A percentile compares a stretch with the other conserved stretches of the same genome.
phyloP scores from a whole-genome alignment of 2,888 invertebrate species.

The Caenorhabditis uteleia region DNA sequence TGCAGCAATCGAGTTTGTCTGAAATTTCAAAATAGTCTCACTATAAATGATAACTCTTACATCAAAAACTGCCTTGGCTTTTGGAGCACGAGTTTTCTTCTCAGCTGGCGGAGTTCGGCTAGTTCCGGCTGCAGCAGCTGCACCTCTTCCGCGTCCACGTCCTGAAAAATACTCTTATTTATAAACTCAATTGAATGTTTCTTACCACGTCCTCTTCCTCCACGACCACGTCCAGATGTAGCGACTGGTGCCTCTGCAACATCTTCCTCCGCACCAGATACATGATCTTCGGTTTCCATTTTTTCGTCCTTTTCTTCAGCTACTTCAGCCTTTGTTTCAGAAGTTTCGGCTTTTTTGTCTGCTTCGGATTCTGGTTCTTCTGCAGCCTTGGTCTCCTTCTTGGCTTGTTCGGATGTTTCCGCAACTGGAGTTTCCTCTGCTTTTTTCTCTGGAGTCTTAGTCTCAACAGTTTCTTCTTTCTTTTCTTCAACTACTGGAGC shows the following conservation, averaged over 20 bases:
- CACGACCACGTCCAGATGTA: slow-evolving; percentile 33
- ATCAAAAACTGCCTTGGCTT: slow-evolving; percentile 18
- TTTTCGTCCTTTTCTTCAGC: not conserved
- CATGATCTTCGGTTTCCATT: slow-evolving; percentile 1
- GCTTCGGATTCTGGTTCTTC: slow-evolving; percentile 5
- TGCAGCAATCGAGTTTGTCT: slow-evolving; percentile 49
- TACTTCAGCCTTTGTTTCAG: slow-evolving; percentile 2
- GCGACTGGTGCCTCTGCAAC: slow-evolving; percentile 1
- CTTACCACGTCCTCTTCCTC: slow-evolving; percentile 37
- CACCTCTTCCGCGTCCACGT: slow-evolving; percentile 52
- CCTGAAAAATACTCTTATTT: slow-evolving; percentile 14
- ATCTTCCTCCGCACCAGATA: slow-evolving; percentile 8
- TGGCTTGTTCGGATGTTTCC: slow-evolving; percentile 3
- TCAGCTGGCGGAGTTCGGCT: slow-evolving; percentile 11
- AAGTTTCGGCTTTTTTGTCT: slow-evolving; percentile 1
- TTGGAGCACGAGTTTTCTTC: slow-evolving; percentile 25
- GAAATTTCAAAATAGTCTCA: not conserved
- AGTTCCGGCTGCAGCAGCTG: slow-evolving; percentile 9
- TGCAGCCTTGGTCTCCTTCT: slow-evolving; percentile 5
- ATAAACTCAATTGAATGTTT: slow-evolving; percentile 3
- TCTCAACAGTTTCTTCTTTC: slow-evolving; percentile 14
- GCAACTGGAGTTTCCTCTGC: slow-evolving; percentile 13
- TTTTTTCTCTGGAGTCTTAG: slow-evolving; percentile 7
- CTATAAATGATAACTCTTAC: not conserved
- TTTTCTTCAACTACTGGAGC: slow-evolving; percentile 8